Base-by-base conservation (phyloP, 2,113 vertebrate species). In the Engystomops pustulosus region DNA sequence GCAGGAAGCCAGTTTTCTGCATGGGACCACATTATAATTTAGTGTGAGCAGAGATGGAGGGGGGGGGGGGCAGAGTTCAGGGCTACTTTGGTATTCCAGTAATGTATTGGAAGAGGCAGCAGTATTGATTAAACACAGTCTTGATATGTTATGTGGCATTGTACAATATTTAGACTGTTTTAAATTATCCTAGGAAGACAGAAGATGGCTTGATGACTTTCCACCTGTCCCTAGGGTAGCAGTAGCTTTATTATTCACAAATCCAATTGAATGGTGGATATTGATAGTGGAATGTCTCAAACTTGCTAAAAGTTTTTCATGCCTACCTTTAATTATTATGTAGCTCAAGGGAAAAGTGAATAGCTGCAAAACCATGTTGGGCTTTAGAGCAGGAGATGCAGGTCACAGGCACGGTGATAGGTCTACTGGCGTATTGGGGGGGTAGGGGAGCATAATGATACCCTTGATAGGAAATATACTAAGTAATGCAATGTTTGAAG, bases 251-350 rank as follows among this genome's bases (percentile, higher is more conserved):
- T 34, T 60, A 23, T 25, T 4, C 30, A 6, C 11, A n/a, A n/a
- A n/a, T n/a, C n/a, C n/a, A n/a, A n/a, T n/a, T n/a, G n/a, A n/a
- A n/a, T n/a, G n/a, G n/a, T n/a, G n/a, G n/a, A n/a, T n/a, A n/a
- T n/a, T n/a, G n/a, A n/a, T 38, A 5, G 36, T 41, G 20, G 34
- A 38, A 38, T 23, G n/a, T 41, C n/a, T 60, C 41, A 36, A 78
- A 78, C 20, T 78, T 78, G 75, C 20, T 12, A 25, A 60, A 78
- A 78, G 20, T 78, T 78, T 78, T 78, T 32, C 51, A n/a, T 55
- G 20, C 12, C 36, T 8, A 38, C 14, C 60, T 9, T 32, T 32
- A 32, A 67, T 67, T 17, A 36, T 67, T 67, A 20, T 18, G 3
- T 67, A 18, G 62, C 4, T 34, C 15, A 34, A 36, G 6, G 62